Evolutionary conservation across 2,888 invertebrate species (phyloP), one percentile per base, ranked within the genome.

Genomic region (Nephrotoma flavescens): DNA sequence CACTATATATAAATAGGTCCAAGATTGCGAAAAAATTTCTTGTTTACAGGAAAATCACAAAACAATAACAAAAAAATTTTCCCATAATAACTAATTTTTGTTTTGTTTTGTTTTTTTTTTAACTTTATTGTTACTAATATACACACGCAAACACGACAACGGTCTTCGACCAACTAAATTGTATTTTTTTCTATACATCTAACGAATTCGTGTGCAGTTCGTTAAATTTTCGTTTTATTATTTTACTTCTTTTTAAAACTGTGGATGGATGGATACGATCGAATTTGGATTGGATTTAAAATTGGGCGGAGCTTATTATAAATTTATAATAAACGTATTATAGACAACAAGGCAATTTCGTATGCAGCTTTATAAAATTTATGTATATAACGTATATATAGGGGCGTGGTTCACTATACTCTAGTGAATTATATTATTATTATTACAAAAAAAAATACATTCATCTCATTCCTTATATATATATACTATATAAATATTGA

Each of bases 91-190:
- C 31, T 31, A 31, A 31, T 31, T 31, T 31, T 31, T 31, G 31
- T 31, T 31, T 31, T 19, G 19, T 1, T 31, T n/a, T n/a, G n/a
- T n/a, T 31, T 31, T 31, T 31, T 31, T 31, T 31, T 31, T 31
- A 3, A 31, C 31, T 31, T 31, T 31, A 31, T 31, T 31, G 31
- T 31, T 31, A 31, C 11, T 71, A 31, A 71, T 71, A 52, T 44
- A 47, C 87, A 89, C 89, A 89, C 89, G 89, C 89, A 89, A 89
- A 88, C 90, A 89, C 90, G 90, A 89, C 91, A 91, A 91, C 91
- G 90, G 91, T 91, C 90, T 90, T 90, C 90, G 90, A 90, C 91
- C 90, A 91, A 91, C 91, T 91, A 90, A 91, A 89, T 88, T 9
- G 45, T 45, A 86, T 45, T 45, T 84, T 42, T 84, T 86, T 86